Conservation (phyloP, 2,113 vertebrate genomes). For the Cariama cristata region DNA sequence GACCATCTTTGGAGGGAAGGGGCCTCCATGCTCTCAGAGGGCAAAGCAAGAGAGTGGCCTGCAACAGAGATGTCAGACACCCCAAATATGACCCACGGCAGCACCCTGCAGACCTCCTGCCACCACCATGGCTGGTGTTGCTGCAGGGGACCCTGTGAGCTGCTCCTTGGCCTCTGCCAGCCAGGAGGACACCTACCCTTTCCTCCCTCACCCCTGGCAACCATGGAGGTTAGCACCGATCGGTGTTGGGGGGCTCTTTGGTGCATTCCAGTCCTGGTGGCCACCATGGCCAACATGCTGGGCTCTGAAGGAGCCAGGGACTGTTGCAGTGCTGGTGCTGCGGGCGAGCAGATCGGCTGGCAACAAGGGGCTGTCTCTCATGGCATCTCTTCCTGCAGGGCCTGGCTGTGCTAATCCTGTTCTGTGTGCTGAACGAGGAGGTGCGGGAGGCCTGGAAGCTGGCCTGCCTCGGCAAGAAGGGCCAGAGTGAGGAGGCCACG, state of each 20-base stretch:
- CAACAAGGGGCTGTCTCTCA: neutral
- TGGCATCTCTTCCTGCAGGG: conserved; percentile 73
- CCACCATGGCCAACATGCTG: fast-evolving
- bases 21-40: neutral
- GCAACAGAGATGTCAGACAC: neutral
- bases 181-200: neutral
- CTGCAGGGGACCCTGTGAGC: neutral
- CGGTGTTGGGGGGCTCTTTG: neutral
- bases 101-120: neutral
- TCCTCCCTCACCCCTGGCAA: neutral
- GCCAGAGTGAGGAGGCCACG: conserved; percentile 82
- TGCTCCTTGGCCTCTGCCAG: neutral
- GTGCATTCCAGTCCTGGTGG: neutral
- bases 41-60: neutral
- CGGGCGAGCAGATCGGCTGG: neutral
- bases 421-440: conserved; percentile 92
- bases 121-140: neutral
- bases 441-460: conserved; percentile 91
- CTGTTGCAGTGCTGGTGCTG: fast-evolving
- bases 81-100: neutral
- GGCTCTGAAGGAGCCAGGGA: neutral
- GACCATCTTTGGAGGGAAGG: neutral
- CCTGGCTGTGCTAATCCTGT: conserved; percentile 87
- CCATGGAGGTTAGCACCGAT: neutral
- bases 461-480: conserved; percentile 89